phyloP scores from a whole-genome alignment of 1,140 invertebrate species.

The Hylaeus volcanicus region DNA sequence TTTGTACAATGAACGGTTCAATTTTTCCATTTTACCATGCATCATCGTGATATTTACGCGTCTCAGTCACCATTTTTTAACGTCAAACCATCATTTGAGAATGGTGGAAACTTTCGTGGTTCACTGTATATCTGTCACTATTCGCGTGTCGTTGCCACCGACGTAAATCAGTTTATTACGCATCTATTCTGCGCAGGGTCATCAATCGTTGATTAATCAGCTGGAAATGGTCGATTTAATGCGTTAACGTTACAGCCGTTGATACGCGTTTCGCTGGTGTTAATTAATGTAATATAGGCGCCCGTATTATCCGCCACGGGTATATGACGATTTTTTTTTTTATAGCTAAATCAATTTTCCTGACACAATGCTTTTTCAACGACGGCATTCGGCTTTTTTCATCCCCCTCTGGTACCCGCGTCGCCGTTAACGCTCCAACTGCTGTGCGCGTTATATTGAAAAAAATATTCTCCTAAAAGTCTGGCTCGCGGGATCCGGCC shows the following conservation, averaged over 20 bases:
- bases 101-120: too few species aligned
- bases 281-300: slow-evolving; percentile 64
- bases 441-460: too few species aligned
- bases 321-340: slow-evolving; percentile 2
- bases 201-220: slow-evolving; percentile 69
- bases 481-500: not conserved
- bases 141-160: slow-evolving; percentile 39
- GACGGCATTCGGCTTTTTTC: slow-evolving; percentile 8
- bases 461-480: slow-evolving; percentile 9
- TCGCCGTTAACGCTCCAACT: not conserved
- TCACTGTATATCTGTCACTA: slow-evolving; percentile 29
- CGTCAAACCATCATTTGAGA: too few species aligned
- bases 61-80: too few species aligned
- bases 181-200: slow-evolving; percentile 62
- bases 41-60: too few species aligned
- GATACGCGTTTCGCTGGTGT: slow-evolving; percentile 52
- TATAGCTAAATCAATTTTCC: slow-evolving; percentile 45
- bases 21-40: too few species aligned
- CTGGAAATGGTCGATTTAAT: slow-evolving; percentile 67
- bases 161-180: slow-evolving; percentile 60
- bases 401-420: not conserved
- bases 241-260: slow-evolving; percentile 62
- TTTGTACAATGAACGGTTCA: too few species aligned
- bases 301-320: slow-evolving; percentile 21
- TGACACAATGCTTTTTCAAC: slow-evolving; percentile 41